These are phyloP conservation scores for Acleris sparsana DNA, from an alignment of 2,888 invertebrate species.

Conservation along the genomic window DNA sequence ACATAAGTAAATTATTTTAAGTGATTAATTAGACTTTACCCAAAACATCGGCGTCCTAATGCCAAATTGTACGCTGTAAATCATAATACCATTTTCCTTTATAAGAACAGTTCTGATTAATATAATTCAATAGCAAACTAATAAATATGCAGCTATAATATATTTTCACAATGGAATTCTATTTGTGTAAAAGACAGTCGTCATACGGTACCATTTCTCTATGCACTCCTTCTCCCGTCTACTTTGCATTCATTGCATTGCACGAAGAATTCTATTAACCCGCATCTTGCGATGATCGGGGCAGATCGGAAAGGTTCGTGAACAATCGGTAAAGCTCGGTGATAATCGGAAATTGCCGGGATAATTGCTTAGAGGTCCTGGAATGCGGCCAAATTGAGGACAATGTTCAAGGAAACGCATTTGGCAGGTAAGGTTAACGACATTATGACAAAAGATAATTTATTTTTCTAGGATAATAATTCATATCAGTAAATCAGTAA, in stretches of 20 bases:
- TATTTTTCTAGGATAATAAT: too few species aligned
- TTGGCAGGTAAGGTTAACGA: slow-evolving; percentile 36
- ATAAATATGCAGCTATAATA: not conserved
- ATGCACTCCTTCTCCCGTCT: not conserved
- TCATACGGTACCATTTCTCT: not conserved
- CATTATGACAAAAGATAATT: not conserved
- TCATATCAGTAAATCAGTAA: too few species aligned
- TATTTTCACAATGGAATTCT: not conserved
- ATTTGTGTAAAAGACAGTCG: not conserved
- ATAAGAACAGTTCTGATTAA: too few species aligned
- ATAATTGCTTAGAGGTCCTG: slow-evolving; percentile 60
- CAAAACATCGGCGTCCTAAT: not conserved
- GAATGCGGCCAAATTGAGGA: slow-evolving; percentile 63
- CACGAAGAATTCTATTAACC: slow-evolving; percentile 36
- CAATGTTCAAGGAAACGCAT: slow-evolving; percentile 50
- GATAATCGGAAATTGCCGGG: slow-evolving; percentile 50
- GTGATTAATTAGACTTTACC: not conserved
- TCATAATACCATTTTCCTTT: too few species aligned
- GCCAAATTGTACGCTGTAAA: too few species aligned
- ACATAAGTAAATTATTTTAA: too few species aligned
- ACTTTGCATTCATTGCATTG: slow-evolving; percentile 1
- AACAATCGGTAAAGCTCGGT: slow-evolving; percentile 38
- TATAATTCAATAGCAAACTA: too few species aligned
- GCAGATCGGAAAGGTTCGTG: slow-evolving; percentile 39
- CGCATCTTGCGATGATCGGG: slow-evolving; percentile 37